Conservation (phyloP, 1,140 invertebrate genomes). For the Neodiprion lecontei region DNA sequence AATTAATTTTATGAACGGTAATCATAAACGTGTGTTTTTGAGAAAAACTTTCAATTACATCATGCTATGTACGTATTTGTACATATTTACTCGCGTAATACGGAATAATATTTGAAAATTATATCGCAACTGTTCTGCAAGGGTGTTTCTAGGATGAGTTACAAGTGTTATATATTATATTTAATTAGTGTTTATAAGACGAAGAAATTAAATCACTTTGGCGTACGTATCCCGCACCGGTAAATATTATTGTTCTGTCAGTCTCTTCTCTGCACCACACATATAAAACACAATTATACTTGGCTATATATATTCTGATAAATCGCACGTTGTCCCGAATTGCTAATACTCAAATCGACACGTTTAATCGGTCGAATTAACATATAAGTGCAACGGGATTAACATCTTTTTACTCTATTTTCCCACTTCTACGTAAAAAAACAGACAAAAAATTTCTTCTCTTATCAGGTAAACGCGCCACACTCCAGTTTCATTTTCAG, state of each 20-base stretch:
- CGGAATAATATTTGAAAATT: neutral
- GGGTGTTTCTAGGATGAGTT: neutral
- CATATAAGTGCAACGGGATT: too few species aligned
- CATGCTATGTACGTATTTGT: too few species aligned
- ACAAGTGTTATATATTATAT: neutral
- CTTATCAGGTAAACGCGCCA: neutral
- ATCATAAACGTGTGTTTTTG: too few species aligned
- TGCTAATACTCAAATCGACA: neutral
- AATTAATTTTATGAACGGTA: neutral
- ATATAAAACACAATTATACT: slow-evolving; percentile 28
- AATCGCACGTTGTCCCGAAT: neutral
- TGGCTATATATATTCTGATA: slow-evolving; percentile 20
- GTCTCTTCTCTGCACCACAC: slow-evolving; percentile 37
- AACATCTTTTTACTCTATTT: neutral
- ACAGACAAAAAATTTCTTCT: neutral
- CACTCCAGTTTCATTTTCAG: slow-evolving; percentile 41
- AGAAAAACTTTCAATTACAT: too few species aligned
- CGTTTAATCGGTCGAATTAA: too few species aligned
- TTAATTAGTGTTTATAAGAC: neutral
- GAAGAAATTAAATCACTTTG: slow-evolving; percentile 32
- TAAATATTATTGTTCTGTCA: slow-evolving; percentile 25
- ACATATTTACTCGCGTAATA: too few species aligned
- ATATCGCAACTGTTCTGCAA: neutral
- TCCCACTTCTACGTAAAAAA: neutral
- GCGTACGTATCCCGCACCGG: slow-evolving; percentile 29